Evolutionary conservation across 2,888 invertebrate species (phyloP), one percentile per base, ranked within the genome.

Genomic region (Eurytoma californica): DNA sequence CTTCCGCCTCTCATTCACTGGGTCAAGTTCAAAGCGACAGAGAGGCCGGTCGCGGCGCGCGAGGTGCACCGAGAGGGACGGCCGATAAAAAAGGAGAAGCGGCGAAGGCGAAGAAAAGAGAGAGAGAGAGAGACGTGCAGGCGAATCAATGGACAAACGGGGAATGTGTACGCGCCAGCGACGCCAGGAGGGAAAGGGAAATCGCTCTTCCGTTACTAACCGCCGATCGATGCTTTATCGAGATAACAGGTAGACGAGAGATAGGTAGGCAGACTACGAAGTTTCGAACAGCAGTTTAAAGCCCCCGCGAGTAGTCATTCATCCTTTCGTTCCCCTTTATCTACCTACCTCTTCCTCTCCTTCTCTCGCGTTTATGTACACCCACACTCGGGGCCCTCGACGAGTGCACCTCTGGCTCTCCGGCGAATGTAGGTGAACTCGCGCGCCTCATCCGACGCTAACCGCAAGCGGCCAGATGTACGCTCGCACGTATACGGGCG

Each of bases 11-110:
- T 84, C 83, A 84, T 75, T 86, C 85, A 86, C 77, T 88, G 84
- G 88, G 88, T 88, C 88, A 88, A 88, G 88, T 88, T 88, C 87
- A 85, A 24, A 83, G 69, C 60, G 74, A 68, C 53, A 70, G 24
- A 9, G 74, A 80, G 57, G 66, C 66, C 24, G 24, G 58, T 51
- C 20, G 39, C 65, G 30, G 18, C 24, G n/a, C 18, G 58, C 65
- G 53, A 14, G 14, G n/a, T 53, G 53, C 53, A 14, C 16, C 67
- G 20, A 57, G 65, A 68, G 55, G 14, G 66, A 66, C 57, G 28
- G 3, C 57, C 65, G 55, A 75, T 58, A 63, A 16, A 72, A 57
- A 55, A 63, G 72, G 75, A 60, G 30, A 49, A 51, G 13, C 60
- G 7, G 24, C 9, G 5, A 53, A 53, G 66, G 60, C 7, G 13